Conservation (phyloP, 2,797 vertebrate species). For the Sebastes diaconus region DNA sequence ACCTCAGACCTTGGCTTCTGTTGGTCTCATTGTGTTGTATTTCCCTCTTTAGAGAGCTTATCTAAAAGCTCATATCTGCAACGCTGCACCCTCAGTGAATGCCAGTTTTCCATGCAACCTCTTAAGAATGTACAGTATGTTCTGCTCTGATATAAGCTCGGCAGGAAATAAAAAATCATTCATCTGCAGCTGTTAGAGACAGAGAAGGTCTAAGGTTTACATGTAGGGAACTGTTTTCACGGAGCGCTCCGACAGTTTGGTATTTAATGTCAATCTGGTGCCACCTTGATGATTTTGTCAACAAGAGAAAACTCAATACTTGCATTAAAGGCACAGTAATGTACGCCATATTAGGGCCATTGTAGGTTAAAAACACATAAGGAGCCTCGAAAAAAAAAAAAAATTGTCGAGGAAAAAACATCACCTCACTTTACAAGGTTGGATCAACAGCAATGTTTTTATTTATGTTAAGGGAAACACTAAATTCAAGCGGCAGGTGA, state of each 20-base stretch:
- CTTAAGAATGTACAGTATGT: constrained; percentile 36
- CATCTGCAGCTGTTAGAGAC: background rate
- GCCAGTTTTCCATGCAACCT: constrained; percentile 8
- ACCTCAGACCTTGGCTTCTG: background rate
- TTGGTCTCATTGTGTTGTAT: background rate
- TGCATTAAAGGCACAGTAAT: background rate
- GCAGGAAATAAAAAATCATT: constrained; percentile 8
- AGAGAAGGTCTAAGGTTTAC: background rate
- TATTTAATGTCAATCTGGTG: background rate
- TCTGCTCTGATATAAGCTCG: constrained; percentile 18
- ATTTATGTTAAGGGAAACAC: too few relatives aligned
- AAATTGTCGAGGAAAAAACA: too few relatives aligned
- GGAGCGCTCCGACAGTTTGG: background rate
- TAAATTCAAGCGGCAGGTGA: too few relatives aligned
- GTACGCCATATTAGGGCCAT: too few relatives aligned
- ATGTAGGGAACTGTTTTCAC: background rate
- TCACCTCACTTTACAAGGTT: too few relatives aligned
- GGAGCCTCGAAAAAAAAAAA: too few relatives aligned
- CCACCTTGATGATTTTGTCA: background rate
- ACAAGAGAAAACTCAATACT: background rate
- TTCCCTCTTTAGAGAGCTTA: constrained; percentile 13
- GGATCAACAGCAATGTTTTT: too few relatives aligned
- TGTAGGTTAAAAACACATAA: background rate
- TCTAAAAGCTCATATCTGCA: background rate
- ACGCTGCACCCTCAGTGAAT: background rate